A percentile compares a stretch with the other conserved stretches of the same genome.
These are phyloP conservation scores for Arctia plantaginis DNA, from an alignment of 2,888 invertebrate genomes.

Conservation along the genomic window DNA sequence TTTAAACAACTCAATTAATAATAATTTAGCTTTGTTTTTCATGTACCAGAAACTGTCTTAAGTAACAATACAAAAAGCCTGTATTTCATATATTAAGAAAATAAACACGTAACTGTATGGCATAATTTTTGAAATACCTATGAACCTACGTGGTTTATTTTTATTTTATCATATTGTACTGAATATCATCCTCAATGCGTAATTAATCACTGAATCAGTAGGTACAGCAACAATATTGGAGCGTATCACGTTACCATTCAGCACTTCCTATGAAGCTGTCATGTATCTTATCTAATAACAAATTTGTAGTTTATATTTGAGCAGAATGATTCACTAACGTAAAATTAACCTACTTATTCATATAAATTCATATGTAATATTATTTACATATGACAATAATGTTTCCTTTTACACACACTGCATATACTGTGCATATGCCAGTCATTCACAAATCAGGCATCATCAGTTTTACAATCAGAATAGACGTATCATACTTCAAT, in stretches of 20 bases:
- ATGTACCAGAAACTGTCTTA: neutral
- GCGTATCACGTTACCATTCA: neutral
- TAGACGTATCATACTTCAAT: neutral
- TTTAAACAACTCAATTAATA: too few species aligned
- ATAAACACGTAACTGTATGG: neutral
- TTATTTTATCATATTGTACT: neutral
- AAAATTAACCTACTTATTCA: neutral
- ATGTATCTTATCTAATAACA: neutral
- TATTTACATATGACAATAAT: neutral
- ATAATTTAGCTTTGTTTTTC: neutral
- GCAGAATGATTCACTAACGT: neutral
- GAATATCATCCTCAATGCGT: neutral
- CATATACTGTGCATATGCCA: neutral
- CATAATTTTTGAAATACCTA: neutral
- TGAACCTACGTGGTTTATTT: neutral
- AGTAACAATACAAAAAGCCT: neutral
- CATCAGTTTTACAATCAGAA: neutral
- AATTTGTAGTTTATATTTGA: neutral
- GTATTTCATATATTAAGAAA: neutral
- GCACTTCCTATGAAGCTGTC: neutral
- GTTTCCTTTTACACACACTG: neutral
- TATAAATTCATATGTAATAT: too few species aligned
- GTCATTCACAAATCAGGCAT: neutral
- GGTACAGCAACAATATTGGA: neutral
- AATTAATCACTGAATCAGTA: neutral